phyloP scores from a whole-genome alignment of 1,140 invertebrate genomes.

The Phthorimaea operculella region DNA sequence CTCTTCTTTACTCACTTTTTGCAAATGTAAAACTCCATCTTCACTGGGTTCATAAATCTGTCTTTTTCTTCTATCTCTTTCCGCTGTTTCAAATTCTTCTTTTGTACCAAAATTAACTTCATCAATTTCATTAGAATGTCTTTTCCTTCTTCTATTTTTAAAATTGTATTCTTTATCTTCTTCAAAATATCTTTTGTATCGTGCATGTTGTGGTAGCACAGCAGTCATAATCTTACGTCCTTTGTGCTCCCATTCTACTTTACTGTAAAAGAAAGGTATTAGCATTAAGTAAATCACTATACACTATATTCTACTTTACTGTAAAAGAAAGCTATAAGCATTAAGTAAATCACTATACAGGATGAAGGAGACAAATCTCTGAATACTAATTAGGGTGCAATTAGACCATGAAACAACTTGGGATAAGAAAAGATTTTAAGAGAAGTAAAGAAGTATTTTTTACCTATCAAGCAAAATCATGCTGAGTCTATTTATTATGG shows the following conservation, averaged over 20 bases:
- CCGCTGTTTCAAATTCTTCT: constrained; percentile 57
- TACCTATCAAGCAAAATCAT: no score
- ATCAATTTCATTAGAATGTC: constrained; percentile 45
- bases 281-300: no score
- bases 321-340: no score
- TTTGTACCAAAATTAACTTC: constrained; percentile 44
- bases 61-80: constrained; percentile 36
- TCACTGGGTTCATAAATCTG: constrained; percentile 49
- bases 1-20: constrained; percentile 75
- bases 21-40: constrained; percentile 74
- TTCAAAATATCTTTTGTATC: constrained; percentile 62
- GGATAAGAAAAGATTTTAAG: no score
- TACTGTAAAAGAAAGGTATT: background rate
- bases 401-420: no score
- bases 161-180: constrained; percentile 21
- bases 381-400: no score
- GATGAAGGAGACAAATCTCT: no score
- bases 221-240: constrained; percentile 52
- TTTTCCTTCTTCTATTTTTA: constrained; percentile 36
- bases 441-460: no score
- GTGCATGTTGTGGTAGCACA: constrained; percentile 36
- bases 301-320: no score
- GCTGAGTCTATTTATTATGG: no score
- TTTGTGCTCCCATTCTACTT: constrained; percentile 58
- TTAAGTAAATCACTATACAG: no score